A percentile compares a stretch with the other conserved stretches of the same genome.
Evolutionary conservation across 2,797 vertebrate species (phyloP).

Genomic region (Helostoma temminkii): DNA sequence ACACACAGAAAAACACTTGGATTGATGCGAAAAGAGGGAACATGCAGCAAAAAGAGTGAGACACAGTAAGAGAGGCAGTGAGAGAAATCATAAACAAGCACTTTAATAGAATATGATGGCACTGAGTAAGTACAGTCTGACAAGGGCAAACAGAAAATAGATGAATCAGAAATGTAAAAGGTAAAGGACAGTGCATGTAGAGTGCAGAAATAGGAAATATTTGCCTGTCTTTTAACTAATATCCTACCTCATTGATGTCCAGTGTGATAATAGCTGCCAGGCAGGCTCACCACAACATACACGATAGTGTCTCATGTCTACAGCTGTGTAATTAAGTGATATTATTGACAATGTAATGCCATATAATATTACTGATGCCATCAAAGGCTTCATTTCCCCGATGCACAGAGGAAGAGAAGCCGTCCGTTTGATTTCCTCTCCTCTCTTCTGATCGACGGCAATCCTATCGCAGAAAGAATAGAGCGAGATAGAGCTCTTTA

Average conservation of each 20-base stretch:
- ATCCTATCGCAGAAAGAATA: constrained; percentile 47
- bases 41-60: constrained; percentile 31
- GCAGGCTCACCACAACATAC: constrained; percentile 42
- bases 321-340: constrained; percentile 74
- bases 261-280: constrained; percentile 45
- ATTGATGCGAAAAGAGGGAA: constrained; percentile 47
- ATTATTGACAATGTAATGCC: constrained; percentile 68
- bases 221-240: constrained; percentile 54
- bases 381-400: constrained; percentile 75
- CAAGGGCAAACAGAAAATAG: constrained; percentile 30
- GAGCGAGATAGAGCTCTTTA: constrained; percentile 59
- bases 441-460: constrained; percentile 57
- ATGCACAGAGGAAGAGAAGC: constrained; percentile 49
- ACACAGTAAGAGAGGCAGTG: constrained; percentile 25
- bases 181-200: constrained; percentile 26
- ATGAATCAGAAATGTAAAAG: constrained; percentile 55
- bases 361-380: constrained; percentile 60
- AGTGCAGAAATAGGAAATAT: constrained; percentile 45
- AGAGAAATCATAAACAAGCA: constrained; percentile 49
- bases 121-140: constrained; percentile 8
- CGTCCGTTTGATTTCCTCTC: constrained; percentile 70
- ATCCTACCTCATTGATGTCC: constrained; percentile 54
- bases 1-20: constrained; percentile 1
- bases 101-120: constrained; percentile 50
- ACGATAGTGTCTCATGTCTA: constrained; percentile 53